These are phyloP conservation scores for Syngnathoides biaculeatus DNA, from an alignment of 2,113 vertebrate species.

Conservation along the genomic window DNA sequence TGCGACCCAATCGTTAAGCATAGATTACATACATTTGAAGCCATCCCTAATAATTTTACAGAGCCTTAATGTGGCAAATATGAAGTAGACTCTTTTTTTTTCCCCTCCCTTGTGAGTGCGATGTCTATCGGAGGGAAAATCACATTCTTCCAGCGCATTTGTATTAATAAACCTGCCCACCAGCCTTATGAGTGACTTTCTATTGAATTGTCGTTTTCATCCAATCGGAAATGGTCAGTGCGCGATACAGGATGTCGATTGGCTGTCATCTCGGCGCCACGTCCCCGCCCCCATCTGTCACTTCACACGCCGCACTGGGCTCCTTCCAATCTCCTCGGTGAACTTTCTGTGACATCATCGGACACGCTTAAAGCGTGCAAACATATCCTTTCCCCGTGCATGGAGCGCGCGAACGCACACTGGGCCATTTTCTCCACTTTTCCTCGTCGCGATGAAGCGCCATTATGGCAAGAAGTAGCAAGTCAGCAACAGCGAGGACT, in stretches of 20 bases:
- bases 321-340: constrained; percentile 10
- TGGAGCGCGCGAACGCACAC: constrained; percentile 4
- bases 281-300: constrained; percentile 63
- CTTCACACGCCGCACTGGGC: no score
- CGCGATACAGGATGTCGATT: constrained; percentile 42
- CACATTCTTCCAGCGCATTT: not conserved
- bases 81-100: no score
- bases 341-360: constrained; percentile 37
- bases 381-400: not conserved
- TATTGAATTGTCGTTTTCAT: constrained; percentile 23
- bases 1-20: not conserved
- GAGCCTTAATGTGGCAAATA: no score
- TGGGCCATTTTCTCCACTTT: constrained; percentile 38
- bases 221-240: constrained; percentile 55
- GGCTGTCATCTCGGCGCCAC: constrained; percentile 40
- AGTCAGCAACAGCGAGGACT: constrained; percentile 85
- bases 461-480: constrained; percentile 93
- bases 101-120: not conserved
- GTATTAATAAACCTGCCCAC: constrained; percentile 14
- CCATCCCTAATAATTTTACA: not conserved
- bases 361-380: not conserved
- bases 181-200: constrained; percentile 10
- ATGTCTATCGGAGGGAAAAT: not conserved
- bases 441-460: constrained; percentile 87
- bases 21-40: not conserved